These are phyloP conservation scores for Leptonema lineaticorne DNA, from an alignment of 1,140 invertebrate genomes.

Conservation along the genomic window DNA sequence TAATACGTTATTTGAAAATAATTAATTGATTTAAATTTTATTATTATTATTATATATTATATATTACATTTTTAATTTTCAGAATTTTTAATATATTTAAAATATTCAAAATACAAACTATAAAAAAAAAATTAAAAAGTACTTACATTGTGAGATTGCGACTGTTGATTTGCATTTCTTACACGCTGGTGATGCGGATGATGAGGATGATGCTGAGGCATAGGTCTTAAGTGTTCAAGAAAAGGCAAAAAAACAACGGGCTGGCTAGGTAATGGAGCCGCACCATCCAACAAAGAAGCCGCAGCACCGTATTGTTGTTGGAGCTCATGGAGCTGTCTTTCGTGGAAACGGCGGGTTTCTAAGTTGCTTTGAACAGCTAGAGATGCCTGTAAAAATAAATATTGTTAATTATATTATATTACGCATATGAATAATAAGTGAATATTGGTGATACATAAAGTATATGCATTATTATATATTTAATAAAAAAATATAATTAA, in stretches of 20 bases:
- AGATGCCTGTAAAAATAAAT: conserved; percentile 30
- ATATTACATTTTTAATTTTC: too few species aligned
- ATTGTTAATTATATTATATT: conserved; percentile 5
- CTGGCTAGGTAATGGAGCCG: background rate
- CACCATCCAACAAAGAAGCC: conserved; percentile 1
- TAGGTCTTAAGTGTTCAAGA: conserved; percentile 35
- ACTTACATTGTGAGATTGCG: conserved; percentile 19
- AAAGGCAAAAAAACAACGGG: conserved; percentile 39
- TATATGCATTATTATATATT: too few species aligned
- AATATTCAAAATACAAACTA: too few species aligned
- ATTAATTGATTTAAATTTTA: too few species aligned
- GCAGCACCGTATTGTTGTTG: conserved; percentile 38
- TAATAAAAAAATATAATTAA: too few species aligned
- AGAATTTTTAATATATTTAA: too few species aligned
- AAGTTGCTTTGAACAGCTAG: background rate
- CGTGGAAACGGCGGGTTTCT: conserved; percentile 30
- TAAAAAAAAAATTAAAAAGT: too few species aligned
- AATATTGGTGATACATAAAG: too few species aligned
- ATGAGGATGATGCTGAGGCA: conserved; percentile 33
- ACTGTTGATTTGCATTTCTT: conserved; percentile 27
- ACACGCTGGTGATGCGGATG: conserved; percentile 23
- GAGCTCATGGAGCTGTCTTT: conserved; percentile 34
- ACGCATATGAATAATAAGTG: too few species aligned
- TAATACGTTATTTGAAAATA: too few species aligned
- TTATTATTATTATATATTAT: too few species aligned